Evolutionary conservation across 2,888 invertebrate genomes (phyloP).

Genomic region (Pammene aurita): DNA sequence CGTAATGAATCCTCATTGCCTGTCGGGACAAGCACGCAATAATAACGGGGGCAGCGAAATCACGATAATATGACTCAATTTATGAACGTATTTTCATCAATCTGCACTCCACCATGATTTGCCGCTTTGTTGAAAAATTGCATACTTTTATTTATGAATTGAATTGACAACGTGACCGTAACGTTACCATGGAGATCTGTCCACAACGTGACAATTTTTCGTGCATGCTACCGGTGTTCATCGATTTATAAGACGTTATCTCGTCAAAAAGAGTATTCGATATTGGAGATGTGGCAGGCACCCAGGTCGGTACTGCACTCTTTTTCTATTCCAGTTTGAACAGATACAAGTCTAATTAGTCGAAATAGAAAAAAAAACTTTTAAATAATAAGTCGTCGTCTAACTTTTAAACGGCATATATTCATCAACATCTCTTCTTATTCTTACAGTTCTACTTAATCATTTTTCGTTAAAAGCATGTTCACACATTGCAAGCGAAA

Average conservation of each 20-base stretch:
- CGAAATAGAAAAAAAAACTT: no score
- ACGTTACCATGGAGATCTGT: no score
- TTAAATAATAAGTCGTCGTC: no score
- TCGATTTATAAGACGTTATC: neutral
- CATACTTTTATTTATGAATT: no score
- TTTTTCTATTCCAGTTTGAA: no score
- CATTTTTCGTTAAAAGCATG: neutral
- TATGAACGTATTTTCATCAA: constrained; percentile 43
- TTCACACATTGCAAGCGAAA: neutral
- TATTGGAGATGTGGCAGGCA: neutral
- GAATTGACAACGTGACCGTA: constrained; percentile 6
- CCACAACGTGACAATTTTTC: no score
- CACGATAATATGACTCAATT: constrained; percentile 51
- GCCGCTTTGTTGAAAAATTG: constrained; percentile 21
- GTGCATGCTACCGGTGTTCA: no score
- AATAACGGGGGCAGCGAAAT: constrained; percentile 51
- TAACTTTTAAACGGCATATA: no score
- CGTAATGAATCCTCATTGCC: constrained; percentile 56
- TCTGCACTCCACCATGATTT: constrained; percentile 32
- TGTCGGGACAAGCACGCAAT: constrained; percentile 55
- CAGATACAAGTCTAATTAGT: no score
- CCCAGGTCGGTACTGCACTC: no score
- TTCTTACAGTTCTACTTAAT: neutral
- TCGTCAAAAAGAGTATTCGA: constrained; percentile 1
- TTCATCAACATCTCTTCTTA: no score